Percentiles rank a stretch among this genome's conserved stretches.
Conservation (phyloP, 2,888 invertebrate genomes). For the Rhingia campestris region DNA sequence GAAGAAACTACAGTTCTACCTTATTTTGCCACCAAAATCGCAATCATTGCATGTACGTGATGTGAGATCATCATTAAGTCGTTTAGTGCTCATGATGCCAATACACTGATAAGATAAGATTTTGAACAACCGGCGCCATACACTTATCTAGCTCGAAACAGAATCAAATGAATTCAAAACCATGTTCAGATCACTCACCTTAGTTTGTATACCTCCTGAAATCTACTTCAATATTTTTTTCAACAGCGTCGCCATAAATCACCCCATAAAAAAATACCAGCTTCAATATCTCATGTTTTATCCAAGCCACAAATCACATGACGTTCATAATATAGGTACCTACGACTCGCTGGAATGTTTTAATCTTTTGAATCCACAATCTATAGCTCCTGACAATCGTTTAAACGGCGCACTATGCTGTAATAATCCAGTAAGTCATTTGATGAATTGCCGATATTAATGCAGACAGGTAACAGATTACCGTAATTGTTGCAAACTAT, state of each 20-base stretch:
- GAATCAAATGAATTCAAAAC: too few species aligned
- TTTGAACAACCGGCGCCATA: too few species aligned
- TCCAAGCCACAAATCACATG: conserved; percentile 35
- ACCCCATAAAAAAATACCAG: conserved; percentile 3
- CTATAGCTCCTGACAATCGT: not conserved
- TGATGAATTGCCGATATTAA: conserved; percentile 34
- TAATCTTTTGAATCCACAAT: conserved; percentile 5
- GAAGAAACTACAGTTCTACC: too few species aligned
- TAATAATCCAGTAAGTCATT: conserved; percentile 2
- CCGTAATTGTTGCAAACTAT: conserved; percentile 30
- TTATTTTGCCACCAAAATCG: too few species aligned
- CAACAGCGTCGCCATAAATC: not conserved
- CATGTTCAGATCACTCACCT: too few species aligned
- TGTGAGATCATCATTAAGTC: too few species aligned
- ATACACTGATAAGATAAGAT: too few species aligned
- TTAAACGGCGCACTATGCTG: not conserved
- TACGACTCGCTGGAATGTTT: conserved; percentile 13
- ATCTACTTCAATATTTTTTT: too few species aligned
- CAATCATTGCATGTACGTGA: too few species aligned
- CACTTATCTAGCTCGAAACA: too few species aligned
- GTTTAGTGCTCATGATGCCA: too few species aligned
- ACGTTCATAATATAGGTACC: not conserved
- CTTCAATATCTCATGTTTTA: conserved; percentile 31
- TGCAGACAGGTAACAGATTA: conserved; percentile 19
- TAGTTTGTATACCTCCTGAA: too few species aligned